phyloP scores from a whole-genome alignment of 1,140 invertebrate genomes.

The Amyelois transitella region DNA sequence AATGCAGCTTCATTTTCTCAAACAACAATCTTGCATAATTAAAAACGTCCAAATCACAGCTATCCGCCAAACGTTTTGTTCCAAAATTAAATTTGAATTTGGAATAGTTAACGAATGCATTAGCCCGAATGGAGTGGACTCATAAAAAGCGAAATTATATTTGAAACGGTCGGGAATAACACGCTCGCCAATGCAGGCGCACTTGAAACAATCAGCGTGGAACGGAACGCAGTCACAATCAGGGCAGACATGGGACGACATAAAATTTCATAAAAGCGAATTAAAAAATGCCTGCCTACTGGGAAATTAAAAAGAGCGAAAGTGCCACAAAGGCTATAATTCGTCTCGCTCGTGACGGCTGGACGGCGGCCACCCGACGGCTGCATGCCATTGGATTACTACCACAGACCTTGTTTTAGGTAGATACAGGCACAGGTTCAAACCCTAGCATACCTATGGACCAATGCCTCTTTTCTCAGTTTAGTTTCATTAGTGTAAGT shows the following conservation, averaged over 20 bases:
- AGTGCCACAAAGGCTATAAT: conserved; percentile 67
- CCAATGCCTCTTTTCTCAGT: too few relatives aligned
- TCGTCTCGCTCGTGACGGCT: conserved; percentile 52
- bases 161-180: background rate
- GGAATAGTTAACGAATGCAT: background rate
- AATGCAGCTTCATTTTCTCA: too few relatives aligned
- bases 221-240: conserved; percentile 36
- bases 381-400: conserved; percentile 35
- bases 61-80: background rate
- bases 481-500: too few relatives aligned
- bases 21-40: background rate
- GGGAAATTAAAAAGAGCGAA: conserved; percentile 65
- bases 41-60: background rate
- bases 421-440: too few relatives aligned
- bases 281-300: conserved; percentile 57
- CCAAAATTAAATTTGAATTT: background rate
- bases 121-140: background rate
- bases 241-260: conserved; percentile 32
- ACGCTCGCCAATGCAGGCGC: background rate
- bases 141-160: conserved; percentile 2
- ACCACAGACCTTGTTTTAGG: too few relatives aligned
- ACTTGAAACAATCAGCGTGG: conserved; percentile 30
- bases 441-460: too few relatives aligned
- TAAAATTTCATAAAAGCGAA: conserved; percentile 62
- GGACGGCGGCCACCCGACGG: conserved; percentile 34